Base-by-base conservation (phyloP, 2,888 invertebrate genomes). In the Gari tellinella region DNA sequence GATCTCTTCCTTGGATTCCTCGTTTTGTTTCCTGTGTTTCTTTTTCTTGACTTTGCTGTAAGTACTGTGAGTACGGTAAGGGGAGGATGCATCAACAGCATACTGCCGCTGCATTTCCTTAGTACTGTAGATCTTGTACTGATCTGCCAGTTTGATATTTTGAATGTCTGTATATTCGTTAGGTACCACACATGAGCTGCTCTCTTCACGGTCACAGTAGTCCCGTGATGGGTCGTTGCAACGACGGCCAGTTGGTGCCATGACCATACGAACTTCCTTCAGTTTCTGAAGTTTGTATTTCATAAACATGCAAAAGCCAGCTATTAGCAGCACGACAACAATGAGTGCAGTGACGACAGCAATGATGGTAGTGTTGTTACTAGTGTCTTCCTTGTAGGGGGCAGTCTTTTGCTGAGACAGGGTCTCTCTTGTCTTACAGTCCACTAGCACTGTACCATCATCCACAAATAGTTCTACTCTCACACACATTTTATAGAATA, bases 81-180 rank as follows among this genome's bases (percentile, higher is more conserved):
- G 23, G 14, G 14, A 7, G 10, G 37, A 7, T 19, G 38, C 48
- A n/a, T 73, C 74, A 26, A 55, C 41, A 15, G 57, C 69, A 52
- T 63, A 60, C 17, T 70, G 66, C 7, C 55, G 38, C n/a, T 70
- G 55, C 38, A 66, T 56, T 3, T 61, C 38, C 43, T 52, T 73
- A 1, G 51, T 31, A 45, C 61, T 52, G 21, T 53, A 49, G 1
- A 17, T 40, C 26, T 61, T 51, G 52, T 72, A 72, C 45, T 67
- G 51, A n/a, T 56, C 43, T 8, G 69, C 65, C 15, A 73, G 64
- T 51, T 43, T 69, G 3, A 60, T 64, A 58, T 58, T 56, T 21
- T 67, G 56, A 15, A 78, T 72, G 23, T 70, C 78, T 19, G 52
- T 78, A 56, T 78, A 78, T 26, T 72, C 74, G 61, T 69, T 74